Evolutionary conservation across 1,140 invertebrate species (phyloP), one percentile per base, ranked within the genome.

Genomic region (Archivesica marissinica): DNA sequence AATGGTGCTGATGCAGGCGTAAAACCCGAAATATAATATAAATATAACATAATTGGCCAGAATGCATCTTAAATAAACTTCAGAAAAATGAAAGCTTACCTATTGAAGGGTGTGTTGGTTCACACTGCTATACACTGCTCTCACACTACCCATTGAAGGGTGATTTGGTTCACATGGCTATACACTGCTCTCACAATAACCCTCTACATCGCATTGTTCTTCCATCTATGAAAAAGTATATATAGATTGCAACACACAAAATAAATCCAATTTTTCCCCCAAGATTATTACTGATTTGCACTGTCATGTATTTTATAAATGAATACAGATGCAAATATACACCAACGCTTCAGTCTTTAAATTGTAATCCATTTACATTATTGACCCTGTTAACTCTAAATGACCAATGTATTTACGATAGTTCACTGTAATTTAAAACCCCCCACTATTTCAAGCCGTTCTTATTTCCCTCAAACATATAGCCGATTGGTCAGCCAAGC

Each of bases 341-440:
- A n/a, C n/a, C n/a, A n/a, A n/a, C n/a, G n/a, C n/a, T n/a, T n/a
- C n/a, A n/a, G n/a, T n/a, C n/a, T n/a, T n/a, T n/a, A n/a, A n/a
- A n/a, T n/a, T n/a, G n/a, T n/a, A n/a, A n/a, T n/a, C n/a, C n/a
- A n/a, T n/a, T n/a, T n/a, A 13, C 52, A n/a, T n/a, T 9, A 13
- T 54, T 54, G 20, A 54, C 7, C 25, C 52, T 4, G n/a, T 4
- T 54, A 54, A 59, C 33, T 59, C 54, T 3, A 59, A 59, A 25
- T 59, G 54, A 59, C 54, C 54, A 59, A 9, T 6, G n/a, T 17
- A 59, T 59, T 59, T 30, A 59, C 54, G 25, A 30, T 59, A 28
- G n/a, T n/a, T n/a, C 3, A 52, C 17, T n/a, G 50, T 59, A 28
- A 59, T 59, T 59, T 59, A 59, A 59, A 59, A 59, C 54, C 54